Conservation (phyloP, 2,797 vertebrate species). For the Psittacula echo region DNA sequence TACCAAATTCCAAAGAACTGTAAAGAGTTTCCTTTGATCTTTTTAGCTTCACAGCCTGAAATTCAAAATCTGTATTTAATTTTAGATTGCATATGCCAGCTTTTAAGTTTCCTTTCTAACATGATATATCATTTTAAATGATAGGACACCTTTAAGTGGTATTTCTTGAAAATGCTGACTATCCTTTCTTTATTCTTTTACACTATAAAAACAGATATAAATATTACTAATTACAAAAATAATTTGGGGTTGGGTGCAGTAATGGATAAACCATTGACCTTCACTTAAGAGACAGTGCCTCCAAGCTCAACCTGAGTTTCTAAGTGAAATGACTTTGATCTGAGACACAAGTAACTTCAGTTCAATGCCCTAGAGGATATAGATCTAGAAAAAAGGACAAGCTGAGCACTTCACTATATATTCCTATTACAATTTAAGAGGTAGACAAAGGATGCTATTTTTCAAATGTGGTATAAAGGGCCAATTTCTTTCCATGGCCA, state of each 20-base stretch:
- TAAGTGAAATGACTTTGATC: constrained; percentile 74
- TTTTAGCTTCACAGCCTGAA: constrained; percentile 82
- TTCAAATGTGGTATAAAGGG: constrained; percentile 44
- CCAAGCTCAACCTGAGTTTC: constrained; percentile 67
- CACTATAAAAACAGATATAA: constrained; percentile 77
- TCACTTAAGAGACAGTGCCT: constrained; percentile 68
- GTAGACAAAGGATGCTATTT: constrained; percentile 29
- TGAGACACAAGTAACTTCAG: constrained; percentile 70
- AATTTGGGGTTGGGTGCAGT: constrained; percentile 68
- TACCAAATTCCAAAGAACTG: constrained; percentile 82
- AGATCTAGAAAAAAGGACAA: constrained; percentile 61
- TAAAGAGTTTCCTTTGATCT: constrained; percentile 84
- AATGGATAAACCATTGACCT: constrained; percentile 76
- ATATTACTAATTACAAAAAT: constrained; percentile 77
- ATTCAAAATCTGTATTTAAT: constrained; percentile 86
- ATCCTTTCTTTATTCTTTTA: constrained; percentile 74
- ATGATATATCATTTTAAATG: constrained; percentile 82
- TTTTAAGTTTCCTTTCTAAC: constrained; percentile 82
- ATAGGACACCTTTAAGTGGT: constrained; percentile 79
- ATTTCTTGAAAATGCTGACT: constrained; percentile 80
- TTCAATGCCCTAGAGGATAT: constrained; percentile 67
- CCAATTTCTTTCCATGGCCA: constrained; percentile 14
- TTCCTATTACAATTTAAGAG: constrained; percentile 43
- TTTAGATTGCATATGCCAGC: constrained; percentile 81
- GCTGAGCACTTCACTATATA: constrained; percentile 35